phyloP scores from a whole-genome alignment of 1,140 invertebrate species.

The Drosophila sproati region DNA sequence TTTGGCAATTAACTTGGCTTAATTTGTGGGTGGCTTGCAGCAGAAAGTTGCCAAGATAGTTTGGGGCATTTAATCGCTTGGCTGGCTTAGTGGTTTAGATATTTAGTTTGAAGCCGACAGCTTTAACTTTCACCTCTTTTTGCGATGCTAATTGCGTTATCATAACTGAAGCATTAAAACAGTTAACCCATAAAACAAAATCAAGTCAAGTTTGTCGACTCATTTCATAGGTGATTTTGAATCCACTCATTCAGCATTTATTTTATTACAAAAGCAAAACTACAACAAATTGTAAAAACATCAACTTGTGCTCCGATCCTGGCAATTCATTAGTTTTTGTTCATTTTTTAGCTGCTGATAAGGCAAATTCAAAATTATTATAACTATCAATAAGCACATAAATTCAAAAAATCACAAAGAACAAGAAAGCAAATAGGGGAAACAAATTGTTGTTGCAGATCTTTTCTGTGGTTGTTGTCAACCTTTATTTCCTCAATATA shows the following conservation, averaged over 20 bases:
- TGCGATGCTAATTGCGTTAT: slow-evolving; percentile 20
- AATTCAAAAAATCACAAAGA: slow-evolving; percentile 30
- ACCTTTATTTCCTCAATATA: slow-evolving; percentile 15
- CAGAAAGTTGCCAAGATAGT: slow-evolving; percentile 36
- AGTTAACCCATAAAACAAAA: not conserved
- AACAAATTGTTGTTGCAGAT: slow-evolving; percentile 21
- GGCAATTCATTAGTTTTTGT: not conserved
- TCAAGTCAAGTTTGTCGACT: too few species aligned
- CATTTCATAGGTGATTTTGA: not conserved
- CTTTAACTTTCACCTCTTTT: slow-evolving; percentile 5
- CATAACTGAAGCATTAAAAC: slow-evolving; percentile 3
- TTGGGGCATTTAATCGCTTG: slow-evolving; percentile 37
- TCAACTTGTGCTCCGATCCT: not conserved
- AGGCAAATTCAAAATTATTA: slow-evolving; percentile 35
- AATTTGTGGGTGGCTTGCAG: slow-evolving; percentile 33
- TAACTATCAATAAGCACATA: slow-evolving; percentile 51
- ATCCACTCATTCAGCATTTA: not conserved
- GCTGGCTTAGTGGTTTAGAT: slow-evolving; percentile 5
- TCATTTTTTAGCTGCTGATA: slow-evolving; percentile 35
- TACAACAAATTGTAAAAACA: too few species aligned
- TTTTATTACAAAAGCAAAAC: not conserved
- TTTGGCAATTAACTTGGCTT: slow-evolving; percentile 43
- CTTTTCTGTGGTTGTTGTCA: slow-evolving; percentile 21
- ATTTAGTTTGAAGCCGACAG: not conserved
- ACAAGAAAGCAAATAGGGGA: slow-evolving; percentile 9